phyloP scores from a whole-genome alignment of 2,113 vertebrate genomes.

The Tretioscincus oriximinensis region DNA sequence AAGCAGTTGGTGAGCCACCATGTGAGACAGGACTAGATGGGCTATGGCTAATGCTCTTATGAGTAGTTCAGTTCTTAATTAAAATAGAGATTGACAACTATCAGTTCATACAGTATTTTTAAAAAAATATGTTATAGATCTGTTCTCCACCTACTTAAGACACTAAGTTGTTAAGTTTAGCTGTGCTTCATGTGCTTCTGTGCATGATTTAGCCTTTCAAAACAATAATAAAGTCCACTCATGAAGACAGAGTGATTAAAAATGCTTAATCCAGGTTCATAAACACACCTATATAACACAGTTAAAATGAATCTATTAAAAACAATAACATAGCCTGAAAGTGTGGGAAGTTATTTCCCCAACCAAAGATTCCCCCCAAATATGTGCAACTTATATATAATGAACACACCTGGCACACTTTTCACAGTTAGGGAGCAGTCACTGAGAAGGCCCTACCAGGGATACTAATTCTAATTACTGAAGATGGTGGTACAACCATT shows the following conservation, averaged over 20 bases:
- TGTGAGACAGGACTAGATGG: too few relatives aligned
- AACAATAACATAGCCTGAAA: too few relatives aligned
- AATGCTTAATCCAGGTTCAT: neutral
- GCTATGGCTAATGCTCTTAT: too few relatives aligned
- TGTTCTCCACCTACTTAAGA: neutral
- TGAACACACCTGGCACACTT: too few relatives aligned
- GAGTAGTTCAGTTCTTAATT: neutral
- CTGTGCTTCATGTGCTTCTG: neutral
- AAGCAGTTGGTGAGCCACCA: too few relatives aligned
- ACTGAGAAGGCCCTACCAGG: too few relatives aligned
- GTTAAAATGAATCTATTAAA: constrained; percentile 58
- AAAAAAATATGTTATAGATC: neutral
- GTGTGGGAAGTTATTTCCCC: too few relatives aligned
- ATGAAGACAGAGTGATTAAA: neutral
- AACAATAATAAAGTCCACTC: neutral
- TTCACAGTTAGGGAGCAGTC: too few relatives aligned
- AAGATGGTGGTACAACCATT: too few relatives aligned
- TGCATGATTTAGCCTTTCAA: neutral
- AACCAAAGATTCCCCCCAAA: too few relatives aligned
- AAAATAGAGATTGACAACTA: neutral
- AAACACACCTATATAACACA: constrained; percentile 54
- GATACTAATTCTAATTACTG: too few relatives aligned
- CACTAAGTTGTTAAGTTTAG: neutral
- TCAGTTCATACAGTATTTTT: neutral
- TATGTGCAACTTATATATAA: too few relatives aligned